These are phyloP conservation scores for Drosophila sulfurigaster DNA, from an alignment of 1,140 invertebrate species.

Conservation along the genomic window DNA sequence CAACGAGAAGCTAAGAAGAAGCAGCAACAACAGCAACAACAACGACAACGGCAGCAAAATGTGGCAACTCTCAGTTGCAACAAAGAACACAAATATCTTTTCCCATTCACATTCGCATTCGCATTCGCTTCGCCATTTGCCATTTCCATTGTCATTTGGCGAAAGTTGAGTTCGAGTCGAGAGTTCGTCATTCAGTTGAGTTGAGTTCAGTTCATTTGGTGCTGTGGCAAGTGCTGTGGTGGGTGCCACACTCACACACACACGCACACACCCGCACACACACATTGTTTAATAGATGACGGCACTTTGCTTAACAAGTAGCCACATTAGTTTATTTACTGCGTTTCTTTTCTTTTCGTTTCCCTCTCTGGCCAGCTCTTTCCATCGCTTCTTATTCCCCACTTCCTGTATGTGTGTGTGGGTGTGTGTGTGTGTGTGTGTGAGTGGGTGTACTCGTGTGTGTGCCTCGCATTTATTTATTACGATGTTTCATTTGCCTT, in stretches of 20 bases:
- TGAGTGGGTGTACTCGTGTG: conserved; percentile 9
- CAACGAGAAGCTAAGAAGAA: conserved; percentile 13
- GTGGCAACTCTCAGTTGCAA: conserved; percentile 24
- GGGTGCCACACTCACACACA: neutral
- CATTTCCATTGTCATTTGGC: conserved; percentile 54
- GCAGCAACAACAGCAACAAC: conserved; percentile 10
- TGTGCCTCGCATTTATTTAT: conserved; percentile 73
- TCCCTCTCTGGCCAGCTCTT: neutral
- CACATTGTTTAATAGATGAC: conserved; percentile 80
- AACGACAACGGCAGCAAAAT: neutral
- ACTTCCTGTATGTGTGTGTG: neutral
- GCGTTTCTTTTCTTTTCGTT: conserved; percentile 26
- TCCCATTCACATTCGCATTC: conserved; percentile 3
- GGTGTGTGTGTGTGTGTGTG: conserved; percentile 7
- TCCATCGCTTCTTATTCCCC: neutral
- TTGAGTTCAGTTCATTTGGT: conserved; percentile 70
- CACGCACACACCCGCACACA: too few species aligned
- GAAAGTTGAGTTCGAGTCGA: conserved; percentile 43
- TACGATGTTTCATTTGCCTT: conserved; percentile 57
- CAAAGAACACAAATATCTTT: conserved; percentile 24
- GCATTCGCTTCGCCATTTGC: conserved; percentile 10
- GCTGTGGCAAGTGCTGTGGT: neutral
- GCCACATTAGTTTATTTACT: conserved; percentile 81
- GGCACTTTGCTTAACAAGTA: conserved; percentile 82
- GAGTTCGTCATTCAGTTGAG: conserved; percentile 56